Evolutionary conservation across 2,888 invertebrate genomes (phyloP).

Genomic region (Polia nebulosa): DNA sequence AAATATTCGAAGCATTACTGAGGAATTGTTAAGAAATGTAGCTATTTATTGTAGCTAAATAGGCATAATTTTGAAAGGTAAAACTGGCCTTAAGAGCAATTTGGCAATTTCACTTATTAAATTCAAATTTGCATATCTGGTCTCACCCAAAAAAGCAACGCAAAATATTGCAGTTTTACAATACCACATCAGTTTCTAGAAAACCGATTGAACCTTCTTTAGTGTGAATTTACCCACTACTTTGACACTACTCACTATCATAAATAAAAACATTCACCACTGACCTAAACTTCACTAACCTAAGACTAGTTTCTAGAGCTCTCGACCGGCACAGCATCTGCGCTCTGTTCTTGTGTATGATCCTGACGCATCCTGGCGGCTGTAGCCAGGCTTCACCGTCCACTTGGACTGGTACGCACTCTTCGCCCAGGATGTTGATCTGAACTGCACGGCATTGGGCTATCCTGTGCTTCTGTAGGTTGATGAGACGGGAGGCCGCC

Average conservation of each 20-base stretch:
- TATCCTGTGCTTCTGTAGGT: constrained; percentile 98
- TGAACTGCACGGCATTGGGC: constrained; percentile 99
- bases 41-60: too few relatives aligned
- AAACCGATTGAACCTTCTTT: constrained; percentile 15
- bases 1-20: too few relatives aligned
- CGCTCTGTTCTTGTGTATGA: constrained; percentile 98
- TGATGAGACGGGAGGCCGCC: constrained; percentile 98
- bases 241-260: constrained; percentile 50
- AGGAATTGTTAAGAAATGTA: too few relatives aligned
- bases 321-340: constrained; percentile 98
- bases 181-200: constrained; percentile 15
- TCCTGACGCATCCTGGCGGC: constrained; percentile 98
- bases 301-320: constrained; percentile 96
- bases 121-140: too few relatives aligned
- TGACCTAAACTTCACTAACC: constrained; percentile 79
- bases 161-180: background rate
- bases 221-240: constrained; percentile 26
- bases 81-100: too few relatives aligned
- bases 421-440: constrained; percentile 98
- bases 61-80: too few relatives aligned
- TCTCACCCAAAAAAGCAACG: background rate
- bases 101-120: too few relatives aligned
- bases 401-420: constrained; percentile 97
- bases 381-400: constrained; percentile 99
- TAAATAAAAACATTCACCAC: constrained; percentile 57